Conservation (phyloP, 2,113 vertebrate species). For the Ciconia stormi region DNA sequence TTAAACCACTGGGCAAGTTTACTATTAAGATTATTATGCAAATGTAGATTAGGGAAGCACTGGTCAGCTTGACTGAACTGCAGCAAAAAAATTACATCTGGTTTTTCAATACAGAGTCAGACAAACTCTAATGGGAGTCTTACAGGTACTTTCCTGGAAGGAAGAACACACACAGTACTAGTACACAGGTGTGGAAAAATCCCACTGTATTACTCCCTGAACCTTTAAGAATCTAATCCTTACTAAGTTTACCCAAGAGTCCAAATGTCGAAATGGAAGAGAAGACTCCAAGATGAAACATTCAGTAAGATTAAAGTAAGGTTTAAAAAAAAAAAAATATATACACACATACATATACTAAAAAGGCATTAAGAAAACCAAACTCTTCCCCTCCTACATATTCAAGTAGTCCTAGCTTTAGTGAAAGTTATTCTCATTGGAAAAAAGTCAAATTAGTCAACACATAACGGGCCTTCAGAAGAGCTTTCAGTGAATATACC, state of each 20-base stretch:
- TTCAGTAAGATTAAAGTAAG: neutral
- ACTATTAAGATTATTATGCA: neutral
- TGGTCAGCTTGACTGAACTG: neutral
- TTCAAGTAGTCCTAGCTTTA: neutral
- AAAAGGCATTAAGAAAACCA: neutral
- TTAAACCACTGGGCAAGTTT: neutral
- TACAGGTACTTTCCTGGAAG: neutral
- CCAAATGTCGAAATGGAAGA: neutral
- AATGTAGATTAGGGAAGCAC: neutral
- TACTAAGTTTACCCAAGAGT: neutral
- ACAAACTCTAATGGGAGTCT: neutral
- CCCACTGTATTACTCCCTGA: neutral
- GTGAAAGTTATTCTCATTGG: neutral
- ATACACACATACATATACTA: neutral
- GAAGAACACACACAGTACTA: neutral
- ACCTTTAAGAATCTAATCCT: neutral
- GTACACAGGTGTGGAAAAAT: neutral
- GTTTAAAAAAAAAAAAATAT: neutral
- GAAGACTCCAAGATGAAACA: neutral
- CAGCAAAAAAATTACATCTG: neutral
- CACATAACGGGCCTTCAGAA: neutral
- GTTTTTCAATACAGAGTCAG: neutral
- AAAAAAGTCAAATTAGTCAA: neutral
- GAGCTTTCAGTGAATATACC: neutral
- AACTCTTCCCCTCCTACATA: neutral